Base-by-base conservation (phyloP, 2,797 vertebrate genomes). In the Thunnus albacares region DNA sequence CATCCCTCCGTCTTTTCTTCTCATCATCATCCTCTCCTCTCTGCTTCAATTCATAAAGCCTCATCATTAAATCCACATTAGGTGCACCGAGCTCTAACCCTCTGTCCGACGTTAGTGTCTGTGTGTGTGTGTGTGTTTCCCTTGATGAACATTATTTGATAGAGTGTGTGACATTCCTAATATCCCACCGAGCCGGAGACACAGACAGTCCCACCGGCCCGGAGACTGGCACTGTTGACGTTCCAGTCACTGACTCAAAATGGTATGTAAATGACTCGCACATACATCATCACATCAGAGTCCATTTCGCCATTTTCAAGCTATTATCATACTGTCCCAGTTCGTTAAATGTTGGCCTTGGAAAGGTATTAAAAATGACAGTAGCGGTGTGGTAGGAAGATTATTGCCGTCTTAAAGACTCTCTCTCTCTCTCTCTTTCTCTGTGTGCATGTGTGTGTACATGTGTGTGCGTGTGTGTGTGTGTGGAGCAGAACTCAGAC, bases 41-140 rank as follows among this genome's bases (percentile, higher is more conserved):
- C 83, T 69, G 73, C 76, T 80, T 86, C 86, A 86, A 82, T 94
- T 94, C 90, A 94, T 83, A 82, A 94, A 91, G 81, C 78, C 78
- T 84, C 43, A 51, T 94, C 91, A 95, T 95, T 94, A 95, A 95
- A 94, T 93, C 85, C 91, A 94, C 92, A 95, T 95, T 94, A 95
- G 74, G 79, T 87, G 86, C 84, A 74, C 83, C 35, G 24, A 82
- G 81, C 81, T 77, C 78, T 80, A 75, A 84, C 89, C 84, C 73
- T 84, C 83, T 87, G 91, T 90, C 84, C 82, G 17, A 71, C 38
- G 11, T 78, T 24, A 53, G 41, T 70, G 35, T 64, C 43, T 24
- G 33, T 67, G 62, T 58, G 56, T 61, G 59, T 53, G 41, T 73
- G 43, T 81, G 57, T 71, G 80, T 75, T 66, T 62, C 83, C 84